Conservation (phyloP, 1,140 invertebrate species). For the Brachionus calyciflorus region DNA sequence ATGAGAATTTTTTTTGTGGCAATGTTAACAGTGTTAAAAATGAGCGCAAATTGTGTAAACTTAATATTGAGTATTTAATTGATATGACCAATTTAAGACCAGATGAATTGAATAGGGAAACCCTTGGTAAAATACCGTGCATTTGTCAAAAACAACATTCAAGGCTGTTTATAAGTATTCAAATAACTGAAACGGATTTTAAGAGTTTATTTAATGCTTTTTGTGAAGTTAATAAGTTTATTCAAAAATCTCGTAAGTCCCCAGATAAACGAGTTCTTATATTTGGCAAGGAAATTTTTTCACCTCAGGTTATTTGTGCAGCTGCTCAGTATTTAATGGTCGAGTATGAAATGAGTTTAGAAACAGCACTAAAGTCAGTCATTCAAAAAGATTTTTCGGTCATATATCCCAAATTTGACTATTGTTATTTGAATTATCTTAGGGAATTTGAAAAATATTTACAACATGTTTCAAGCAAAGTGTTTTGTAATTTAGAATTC, state of each 20-base stretch:
- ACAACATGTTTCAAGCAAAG: neutral
- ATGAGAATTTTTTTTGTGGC: conserved; percentile 30
- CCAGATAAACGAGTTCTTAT: neutral
- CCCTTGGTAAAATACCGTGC: conserved; percentile 29
- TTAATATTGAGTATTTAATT: conserved; percentile 27
- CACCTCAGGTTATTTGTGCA: neutral
- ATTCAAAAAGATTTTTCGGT: neutral
- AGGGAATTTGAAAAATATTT: conserved; percentile 24
- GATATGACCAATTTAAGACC: conserved; percentile 37
- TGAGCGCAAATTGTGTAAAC: conserved; percentile 36
- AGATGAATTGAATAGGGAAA: neutral
- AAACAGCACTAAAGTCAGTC: conserved; percentile 4
- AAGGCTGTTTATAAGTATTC: neutral
- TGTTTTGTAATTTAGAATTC: neutral
- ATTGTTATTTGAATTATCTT: conserved; percentile 21
- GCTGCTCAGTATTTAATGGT: conserved; percentile 41
- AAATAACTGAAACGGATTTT: conserved; percentile 13
- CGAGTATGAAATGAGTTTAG: conserved; percentile 34
- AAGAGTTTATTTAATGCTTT: conserved; percentile 23
- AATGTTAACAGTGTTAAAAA: conserved; percentile 10
- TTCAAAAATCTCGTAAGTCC: conserved; percentile 25
- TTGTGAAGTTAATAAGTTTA: conserved; percentile 37
- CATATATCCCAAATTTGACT: neutral
- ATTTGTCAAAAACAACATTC: conserved; percentile 32
- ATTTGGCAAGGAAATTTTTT: conserved; percentile 9